Evolutionary conservation across 2,797 vertebrate species (phyloP).

Genomic region (Betta splendens): DNA sequence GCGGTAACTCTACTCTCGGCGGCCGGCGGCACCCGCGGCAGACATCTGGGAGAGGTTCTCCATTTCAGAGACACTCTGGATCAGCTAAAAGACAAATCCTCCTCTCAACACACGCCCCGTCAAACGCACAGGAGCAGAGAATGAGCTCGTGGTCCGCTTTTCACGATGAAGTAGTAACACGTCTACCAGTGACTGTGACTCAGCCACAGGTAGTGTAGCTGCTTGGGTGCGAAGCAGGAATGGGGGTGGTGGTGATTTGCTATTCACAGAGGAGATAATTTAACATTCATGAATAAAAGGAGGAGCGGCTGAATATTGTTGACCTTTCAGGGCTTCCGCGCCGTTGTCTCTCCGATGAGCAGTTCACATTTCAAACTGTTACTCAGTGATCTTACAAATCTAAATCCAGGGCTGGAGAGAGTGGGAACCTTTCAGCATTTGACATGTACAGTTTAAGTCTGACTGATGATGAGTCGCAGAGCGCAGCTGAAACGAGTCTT

Average conservation of each 20-base stretch:
- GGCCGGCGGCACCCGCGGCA: conserved; percentile 48
- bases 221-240: conserved; percentile 1
- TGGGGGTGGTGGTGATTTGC: conserved; percentile 24
- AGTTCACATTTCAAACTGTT: conserved; percentile 48
- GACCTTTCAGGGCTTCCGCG: conserved; percentile 41
- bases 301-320: conserved; percentile 20
- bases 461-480: conserved; percentile 12
- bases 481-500: neutral
- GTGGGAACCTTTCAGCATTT: conserved; percentile 41
- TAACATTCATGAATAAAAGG: conserved; percentile 56
- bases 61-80: conserved; percentile 73
- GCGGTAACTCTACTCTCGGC: conserved; percentile 68
- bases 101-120: conserved; percentile 27
- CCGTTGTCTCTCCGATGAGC: conserved; percentile 18
- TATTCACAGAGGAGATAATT: conserved; percentile 48
- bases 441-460: conserved; percentile 33
- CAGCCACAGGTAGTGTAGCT: conserved; percentile 54
- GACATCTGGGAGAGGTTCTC: conserved; percentile 78
- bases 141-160: conserved; percentile 52
- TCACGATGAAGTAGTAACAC: conserved; percentile 38
- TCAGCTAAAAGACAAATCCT: conserved; percentile 69
- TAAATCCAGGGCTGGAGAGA: conserved; percentile 44
- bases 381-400: conserved; percentile 43
- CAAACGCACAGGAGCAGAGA: conserved; percentile 50
- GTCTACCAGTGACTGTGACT: conserved; percentile 15